Conservation (phyloP, 2,113 vertebrate species). For the Litocranius walleri region DNA sequence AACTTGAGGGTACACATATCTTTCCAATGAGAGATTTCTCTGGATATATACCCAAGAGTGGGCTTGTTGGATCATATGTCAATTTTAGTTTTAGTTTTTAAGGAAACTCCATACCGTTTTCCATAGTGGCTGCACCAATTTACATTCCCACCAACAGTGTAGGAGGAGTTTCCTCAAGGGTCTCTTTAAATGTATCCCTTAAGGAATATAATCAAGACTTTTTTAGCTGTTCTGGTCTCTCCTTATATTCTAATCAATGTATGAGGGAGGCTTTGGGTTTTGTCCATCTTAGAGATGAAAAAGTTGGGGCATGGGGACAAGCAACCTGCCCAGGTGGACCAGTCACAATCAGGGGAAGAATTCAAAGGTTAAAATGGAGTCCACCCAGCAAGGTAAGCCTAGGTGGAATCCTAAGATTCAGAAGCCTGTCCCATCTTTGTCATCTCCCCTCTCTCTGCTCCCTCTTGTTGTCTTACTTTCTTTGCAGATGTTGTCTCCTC, state of each 20-base stretch:
- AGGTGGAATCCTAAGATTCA: not conserved
- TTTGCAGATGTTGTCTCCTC: no score
- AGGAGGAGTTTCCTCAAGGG: not conserved
- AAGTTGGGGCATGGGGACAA: not conserved
- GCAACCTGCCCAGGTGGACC: not conserved
- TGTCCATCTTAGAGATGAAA: not conserved
- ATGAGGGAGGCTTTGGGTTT: not conserved
- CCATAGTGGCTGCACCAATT: not conserved
- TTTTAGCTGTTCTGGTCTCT: not conserved
- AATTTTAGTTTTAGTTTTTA: not conserved
- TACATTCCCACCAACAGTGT: not conserved
- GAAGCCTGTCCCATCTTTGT: not conserved
- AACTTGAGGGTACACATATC: not conserved
- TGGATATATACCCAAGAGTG: not conserved
- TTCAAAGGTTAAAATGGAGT: not conserved
- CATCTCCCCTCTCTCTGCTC: not conserved
- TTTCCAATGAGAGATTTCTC: not conserved
- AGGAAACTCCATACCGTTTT: not conserved
- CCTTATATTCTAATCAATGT: not conserved
- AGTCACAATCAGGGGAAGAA: not conserved
- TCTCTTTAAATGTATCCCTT: not conserved
- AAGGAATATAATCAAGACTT: not conserved
- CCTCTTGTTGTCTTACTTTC: not conserved
- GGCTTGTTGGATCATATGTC: not conserved
- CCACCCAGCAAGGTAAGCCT: no score